Percentiles rank a stretch among this genome's conserved stretches.
Evolutionary conservation across 2,797 vertebrate genomes (phyloP).

Genomic region (Enteromius anoplus): DNA sequence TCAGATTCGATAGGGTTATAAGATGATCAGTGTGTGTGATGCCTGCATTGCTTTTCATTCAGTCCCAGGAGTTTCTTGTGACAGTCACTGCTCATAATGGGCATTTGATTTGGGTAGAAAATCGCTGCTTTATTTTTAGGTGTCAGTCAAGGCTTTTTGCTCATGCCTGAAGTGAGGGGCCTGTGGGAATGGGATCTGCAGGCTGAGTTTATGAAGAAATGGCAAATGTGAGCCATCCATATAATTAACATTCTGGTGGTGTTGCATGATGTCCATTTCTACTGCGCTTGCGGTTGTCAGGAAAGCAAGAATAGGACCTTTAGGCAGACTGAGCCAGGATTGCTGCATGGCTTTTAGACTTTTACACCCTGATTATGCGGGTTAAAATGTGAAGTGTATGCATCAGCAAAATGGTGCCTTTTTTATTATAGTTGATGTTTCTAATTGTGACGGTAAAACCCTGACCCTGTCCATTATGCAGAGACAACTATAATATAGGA

Average conservation of each 20-base stretch:
- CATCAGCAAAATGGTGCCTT: background rate
- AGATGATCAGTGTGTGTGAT: constrained; percentile 53
- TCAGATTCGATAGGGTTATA: constrained; percentile 59
- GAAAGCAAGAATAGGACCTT: constrained; percentile 35
- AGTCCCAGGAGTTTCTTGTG: constrained; percentile 3
- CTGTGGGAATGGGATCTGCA: constrained; percentile 10
- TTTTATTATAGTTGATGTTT: background rate
- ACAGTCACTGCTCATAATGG: constrained; percentile 10
- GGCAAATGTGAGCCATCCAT: constrained; percentile 42
- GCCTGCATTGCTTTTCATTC: constrained; percentile 43
- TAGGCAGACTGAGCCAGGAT: background rate
- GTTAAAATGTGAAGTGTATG: background rate
- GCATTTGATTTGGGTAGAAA: constrained; percentile 13
- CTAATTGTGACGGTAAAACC: background rate
- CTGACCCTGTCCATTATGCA: background rate
- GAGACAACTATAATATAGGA: background rate
- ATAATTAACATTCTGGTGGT: constrained; percentile 53
- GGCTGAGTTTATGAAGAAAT: constrained; percentile 45
- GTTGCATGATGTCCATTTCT: constrained; percentile 36
- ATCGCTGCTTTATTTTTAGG: constrained; percentile 21
- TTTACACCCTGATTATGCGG: background rate
- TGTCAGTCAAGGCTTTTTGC: background rate
- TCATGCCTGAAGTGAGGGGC: constrained; percentile 2
- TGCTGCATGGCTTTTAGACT: constrained; percentile 17
- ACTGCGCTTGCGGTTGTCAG: constrained; percentile 34